phyloP scores from a whole-genome alignment of 2,113 vertebrate species.

The Promerops cafer region DNA sequence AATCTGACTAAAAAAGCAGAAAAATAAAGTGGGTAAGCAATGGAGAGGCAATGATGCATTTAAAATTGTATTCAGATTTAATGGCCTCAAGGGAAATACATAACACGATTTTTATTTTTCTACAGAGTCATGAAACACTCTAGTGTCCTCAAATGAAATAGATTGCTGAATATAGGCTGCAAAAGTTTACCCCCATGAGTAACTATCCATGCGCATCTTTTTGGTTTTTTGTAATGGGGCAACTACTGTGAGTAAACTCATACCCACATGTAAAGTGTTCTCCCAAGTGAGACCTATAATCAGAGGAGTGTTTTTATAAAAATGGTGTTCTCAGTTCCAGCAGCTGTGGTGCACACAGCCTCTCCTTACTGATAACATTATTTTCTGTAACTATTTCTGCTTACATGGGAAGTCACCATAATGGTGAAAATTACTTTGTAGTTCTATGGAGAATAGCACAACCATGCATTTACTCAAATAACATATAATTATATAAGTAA shows the following conservation, averaged over 20 bases:
- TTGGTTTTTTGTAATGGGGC: conserved; percentile 28
- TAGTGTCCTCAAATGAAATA: conserved; percentile 17
- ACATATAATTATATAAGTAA: conserved; percentile 7
- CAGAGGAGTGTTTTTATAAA: conserved; percentile 34
- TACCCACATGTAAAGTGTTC: conserved; percentile 13
- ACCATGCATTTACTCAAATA: conserved; percentile 43
- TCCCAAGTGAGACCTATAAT: conserved; percentile 39
- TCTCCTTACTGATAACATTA: conserved; percentile 16
- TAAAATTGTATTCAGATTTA: conserved; percentile 47
- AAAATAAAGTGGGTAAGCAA: conserved; percentile 52
- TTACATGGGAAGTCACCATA: conserved; percentile 24
- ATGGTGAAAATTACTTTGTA: conserved; percentile 52
- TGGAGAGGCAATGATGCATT: conserved; percentile 40
- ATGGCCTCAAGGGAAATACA: conserved; percentile 23
- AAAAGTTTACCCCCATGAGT: conserved; percentile 8
- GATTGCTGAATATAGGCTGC: neutral
- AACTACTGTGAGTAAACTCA: conserved; percentile 44
- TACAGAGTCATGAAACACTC: conserved; percentile 17
- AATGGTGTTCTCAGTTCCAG: conserved; percentile 46
- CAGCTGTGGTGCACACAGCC: conserved; percentile 3
- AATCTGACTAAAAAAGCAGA: conserved; percentile 40
- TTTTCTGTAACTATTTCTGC: conserved; percentile 50
- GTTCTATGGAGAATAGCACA: neutral
- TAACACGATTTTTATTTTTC: conserved; percentile 34
- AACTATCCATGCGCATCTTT: conserved; percentile 15